Conservation (phyloP, 37 sponge, comb jelly and placozoan genomes). For the Ianthella basta region DNA sequence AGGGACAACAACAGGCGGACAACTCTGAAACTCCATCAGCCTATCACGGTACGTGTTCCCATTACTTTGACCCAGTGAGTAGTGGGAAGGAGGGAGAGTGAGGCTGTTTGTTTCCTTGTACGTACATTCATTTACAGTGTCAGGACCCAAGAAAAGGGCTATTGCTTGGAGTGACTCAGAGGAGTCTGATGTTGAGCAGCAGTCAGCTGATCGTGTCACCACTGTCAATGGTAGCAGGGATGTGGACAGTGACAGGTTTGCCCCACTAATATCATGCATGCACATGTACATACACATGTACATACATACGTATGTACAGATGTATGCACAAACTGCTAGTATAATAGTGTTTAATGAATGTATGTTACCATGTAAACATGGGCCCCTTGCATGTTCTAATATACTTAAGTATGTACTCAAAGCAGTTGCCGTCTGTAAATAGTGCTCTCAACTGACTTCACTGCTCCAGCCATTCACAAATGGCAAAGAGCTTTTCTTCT, state of each 20-base stretch:
- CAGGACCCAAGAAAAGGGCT: background rate
- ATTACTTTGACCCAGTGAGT: background rate
- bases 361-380: no score
- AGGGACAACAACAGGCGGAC: no score
- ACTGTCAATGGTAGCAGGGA: background rate
- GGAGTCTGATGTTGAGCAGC: background rate
- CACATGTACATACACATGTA: background rate
- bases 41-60: no score
- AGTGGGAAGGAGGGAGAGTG: background rate
- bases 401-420: no score
- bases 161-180: conserved; percentile 6
- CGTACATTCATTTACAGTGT: background rate
- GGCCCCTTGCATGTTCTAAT: background rate
- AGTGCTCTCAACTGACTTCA: no score
- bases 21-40: no score
- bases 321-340: background rate
- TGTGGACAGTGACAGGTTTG: background rate
- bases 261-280: background rate
- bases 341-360: no score
- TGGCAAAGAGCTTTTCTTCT: no score
- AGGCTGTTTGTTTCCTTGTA: background rate
- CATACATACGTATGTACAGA: background rate
- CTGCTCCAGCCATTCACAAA: no score
- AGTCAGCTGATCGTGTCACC: no score
- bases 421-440: no score